Percentiles rank a stretch among this genome's conserved stretches.
Conservation (phyloP, 2,113 vertebrate species). For the Colossoma macropomum region DNA sequence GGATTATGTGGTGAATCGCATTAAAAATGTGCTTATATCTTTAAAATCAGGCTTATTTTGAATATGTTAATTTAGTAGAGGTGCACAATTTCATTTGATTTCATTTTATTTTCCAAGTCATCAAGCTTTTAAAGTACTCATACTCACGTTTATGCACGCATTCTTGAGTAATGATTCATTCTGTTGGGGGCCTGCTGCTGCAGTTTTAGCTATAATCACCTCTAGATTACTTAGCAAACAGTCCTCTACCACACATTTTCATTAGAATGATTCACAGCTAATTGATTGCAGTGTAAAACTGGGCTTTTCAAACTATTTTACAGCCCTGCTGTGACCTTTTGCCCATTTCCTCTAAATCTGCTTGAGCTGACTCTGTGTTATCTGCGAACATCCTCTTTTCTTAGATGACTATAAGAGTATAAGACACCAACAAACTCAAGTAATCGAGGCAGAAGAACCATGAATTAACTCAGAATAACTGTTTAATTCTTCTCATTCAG, state of each 20-base stretch:
- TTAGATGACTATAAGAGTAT: neutral
- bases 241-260: slow-evolving; percentile 18
- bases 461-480: neutral
- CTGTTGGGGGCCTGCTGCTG: neutral
- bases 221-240: slow-evolving; percentile 47
- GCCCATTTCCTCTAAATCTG: slow-evolving; percentile 35
- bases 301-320: slow-evolving; percentile 9
- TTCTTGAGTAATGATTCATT: slow-evolving; percentile 2
- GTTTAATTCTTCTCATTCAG: neutral
- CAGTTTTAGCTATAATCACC: slow-evolving; percentile 35
- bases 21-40: neutral
- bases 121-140: neutral
- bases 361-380: neutral
- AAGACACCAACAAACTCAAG: neutral
- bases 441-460: neutral
- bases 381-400: neutral
- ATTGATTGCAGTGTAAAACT: slow-evolving; percentile 20
- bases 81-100: neutral
- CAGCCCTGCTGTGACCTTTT: slow-evolving; percentile 44
- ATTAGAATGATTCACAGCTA: slow-evolving; percentile 6
- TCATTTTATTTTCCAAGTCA: neutral
- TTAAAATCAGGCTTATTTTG: neutral
- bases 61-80: neutral
- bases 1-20: neutral
- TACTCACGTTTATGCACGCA: slow-evolving; percentile 1